Evolutionary conservation across 2,888 invertebrate species (phyloP).

Genomic region (Dascillus cervinus): DNA sequence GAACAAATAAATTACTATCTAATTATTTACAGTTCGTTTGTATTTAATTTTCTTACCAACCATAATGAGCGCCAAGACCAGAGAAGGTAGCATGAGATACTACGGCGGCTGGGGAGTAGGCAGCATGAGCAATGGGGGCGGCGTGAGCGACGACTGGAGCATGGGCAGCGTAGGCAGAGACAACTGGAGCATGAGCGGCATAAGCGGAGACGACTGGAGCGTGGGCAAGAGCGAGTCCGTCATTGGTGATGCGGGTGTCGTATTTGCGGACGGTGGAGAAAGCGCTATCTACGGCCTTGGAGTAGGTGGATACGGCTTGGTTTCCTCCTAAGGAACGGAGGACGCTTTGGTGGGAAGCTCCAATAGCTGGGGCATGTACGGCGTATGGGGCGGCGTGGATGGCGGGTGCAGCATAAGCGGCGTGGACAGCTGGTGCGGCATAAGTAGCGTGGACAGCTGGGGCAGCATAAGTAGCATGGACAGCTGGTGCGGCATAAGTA

Average conservation of each 20-base stretch:
- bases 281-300: constrained; percentile 52
- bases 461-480: constrained; percentile 23
- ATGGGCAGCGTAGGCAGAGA: constrained; percentile 32
- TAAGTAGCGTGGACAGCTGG: constrained; percentile 25
- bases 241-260: constrained; percentile 52
- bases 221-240: constrained; percentile 43
- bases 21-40: constrained; percentile 8
- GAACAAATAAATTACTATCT: constrained; percentile 2
- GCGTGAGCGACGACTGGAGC: constrained; percentile 31
- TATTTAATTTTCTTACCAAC: constrained; percentile 45
- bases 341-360: constrained; percentile 49
- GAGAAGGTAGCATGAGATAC: constrained; percentile 59
- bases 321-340: constrained; percentile 50
- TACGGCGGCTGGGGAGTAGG: constrained; percentile 53
- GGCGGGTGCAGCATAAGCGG: constrained; percentile 21
- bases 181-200: constrained; percentile 32
- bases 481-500: constrained; percentile 25
- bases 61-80: constrained; percentile 56
- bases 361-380: constrained; percentile 34
- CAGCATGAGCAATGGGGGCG: constrained; percentile 27
- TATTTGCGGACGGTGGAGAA: constrained; percentile 54
- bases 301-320: constrained; percentile 48
- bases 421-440: constrained; percentile 27
- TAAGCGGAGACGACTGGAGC: constrained; percentile 34
- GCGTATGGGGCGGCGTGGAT: constrained; percentile 25